These are phyloP conservation scores for western clawed frog (Xenopus tropicalis) DNA, from an alignment of 2,113 vertebrate genomes.

Conservation along the genomic window UCB_Xtro_10.0 CM004448.2:37975001-37975500, in stretches of 20 bases:
- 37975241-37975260: constrained; percentile 47
- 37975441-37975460: constrained; percentile 47
- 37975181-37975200: too few relatives aligned
- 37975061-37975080: too few relatives aligned
- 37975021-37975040: too few relatives aligned
- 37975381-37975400: constrained; percentile 66
- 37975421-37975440: constrained; percentile 54
- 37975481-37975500: constrained; percentile 9
- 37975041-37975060: too few relatives aligned
- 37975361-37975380: constrained; percentile 63
- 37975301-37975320: constrained; percentile 58
- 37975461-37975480: constrained; percentile 47
- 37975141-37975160: too few relatives aligned
- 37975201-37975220: neutral
- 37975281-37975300: constrained; percentile 67
- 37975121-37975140: too few relatives aligned
- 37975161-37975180: too few relatives aligned
- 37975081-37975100: too few relatives aligned
- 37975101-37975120: too few relatives aligned
- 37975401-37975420: constrained; percentile 66
- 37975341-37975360: constrained; percentile 68
- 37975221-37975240: neutral
- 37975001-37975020: too few relatives aligned
- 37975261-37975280: constrained; percentile 62
- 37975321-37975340: constrained; percentile 64